phyloP scores from a whole-genome alignment of 2,113 vertebrate species.

The Pagrus major region DNA sequence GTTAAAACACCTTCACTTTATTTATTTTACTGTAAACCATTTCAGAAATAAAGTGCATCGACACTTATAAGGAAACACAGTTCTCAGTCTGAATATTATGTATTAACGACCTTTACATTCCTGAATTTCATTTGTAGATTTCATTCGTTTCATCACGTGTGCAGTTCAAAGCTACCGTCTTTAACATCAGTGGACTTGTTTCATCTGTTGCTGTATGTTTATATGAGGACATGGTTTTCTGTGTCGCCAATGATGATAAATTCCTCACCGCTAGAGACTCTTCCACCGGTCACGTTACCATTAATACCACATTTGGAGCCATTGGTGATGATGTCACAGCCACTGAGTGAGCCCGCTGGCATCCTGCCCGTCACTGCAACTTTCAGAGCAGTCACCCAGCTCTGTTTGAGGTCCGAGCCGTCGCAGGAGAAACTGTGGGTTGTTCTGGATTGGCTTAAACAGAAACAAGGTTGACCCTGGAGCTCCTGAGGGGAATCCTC shows the following conservation, averaged over 20 bases:
- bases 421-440: conserved; percentile 90
- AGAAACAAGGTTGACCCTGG: conserved; percentile 87
- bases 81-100: conserved; percentile 20
- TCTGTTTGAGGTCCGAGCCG: conserved; percentile 87
- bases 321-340: not conserved
- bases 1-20: conserved; percentile 76
- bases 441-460: conserved; percentile 88
- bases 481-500: conserved; percentile 86
- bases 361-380: not conserved
- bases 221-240: not conserved
- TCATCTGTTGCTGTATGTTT: not conserved
- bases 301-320: not conserved
- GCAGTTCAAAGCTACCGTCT: not conserved
- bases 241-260: not conserved
- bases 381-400: conserved; percentile 84
- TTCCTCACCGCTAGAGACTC: not conserved
- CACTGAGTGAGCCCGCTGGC: not conserved
- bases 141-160: conserved; percentile 13
- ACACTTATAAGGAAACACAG: conserved; percentile 44
- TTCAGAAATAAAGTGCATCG: conserved; percentile 74
- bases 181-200: not conserved
- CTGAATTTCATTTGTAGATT: conserved; percentile 10
- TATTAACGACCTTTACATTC: conserved; percentile 17
- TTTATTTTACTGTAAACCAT: conserved; percentile 79
- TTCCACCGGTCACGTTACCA: not conserved